phyloP scores from a whole-genome alignment of 2,797 vertebrate species.

The Sebastes taczanowskii region DNA sequence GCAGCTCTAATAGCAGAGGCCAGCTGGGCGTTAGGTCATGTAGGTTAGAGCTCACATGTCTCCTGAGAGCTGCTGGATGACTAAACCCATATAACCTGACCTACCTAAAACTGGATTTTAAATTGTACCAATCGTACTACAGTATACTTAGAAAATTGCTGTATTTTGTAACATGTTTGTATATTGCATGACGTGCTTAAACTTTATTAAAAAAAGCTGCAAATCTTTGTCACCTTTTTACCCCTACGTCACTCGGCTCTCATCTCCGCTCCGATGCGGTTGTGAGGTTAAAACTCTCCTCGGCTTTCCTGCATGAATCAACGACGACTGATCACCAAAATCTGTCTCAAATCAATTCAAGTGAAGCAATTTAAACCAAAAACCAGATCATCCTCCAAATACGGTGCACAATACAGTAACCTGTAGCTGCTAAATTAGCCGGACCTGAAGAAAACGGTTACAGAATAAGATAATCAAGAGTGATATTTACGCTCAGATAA shows the following conservation, averaged over 20 bases:
- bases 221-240: not conserved
- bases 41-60: slow-evolving; percentile 34
- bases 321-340: not conserved
- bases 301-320: not conserved
- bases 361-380: not conserved
- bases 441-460: not conserved
- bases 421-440: not conserved
- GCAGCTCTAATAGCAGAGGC: not conserved
- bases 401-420: not conserved
- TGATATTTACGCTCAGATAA: not conserved
- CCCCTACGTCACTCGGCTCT: not conserved
- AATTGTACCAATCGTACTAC: not conserved
- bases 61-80: slow-evolving; percentile 9
- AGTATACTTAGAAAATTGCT: too few species aligned
- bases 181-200: too few species aligned
- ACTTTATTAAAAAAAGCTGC: not conserved
- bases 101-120: not conserved
- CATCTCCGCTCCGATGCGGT: not conserved
- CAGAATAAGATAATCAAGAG: not conserved
- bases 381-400: not conserved
- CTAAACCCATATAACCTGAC: not conserved
- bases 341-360: not conserved
- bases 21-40: slow-evolving; percentile 26
- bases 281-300: not conserved
- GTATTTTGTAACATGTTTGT: too few species aligned